Base-by-base conservation (phyloP, 2,888 invertebrate genomes). In the Baccha elongata region DNA sequence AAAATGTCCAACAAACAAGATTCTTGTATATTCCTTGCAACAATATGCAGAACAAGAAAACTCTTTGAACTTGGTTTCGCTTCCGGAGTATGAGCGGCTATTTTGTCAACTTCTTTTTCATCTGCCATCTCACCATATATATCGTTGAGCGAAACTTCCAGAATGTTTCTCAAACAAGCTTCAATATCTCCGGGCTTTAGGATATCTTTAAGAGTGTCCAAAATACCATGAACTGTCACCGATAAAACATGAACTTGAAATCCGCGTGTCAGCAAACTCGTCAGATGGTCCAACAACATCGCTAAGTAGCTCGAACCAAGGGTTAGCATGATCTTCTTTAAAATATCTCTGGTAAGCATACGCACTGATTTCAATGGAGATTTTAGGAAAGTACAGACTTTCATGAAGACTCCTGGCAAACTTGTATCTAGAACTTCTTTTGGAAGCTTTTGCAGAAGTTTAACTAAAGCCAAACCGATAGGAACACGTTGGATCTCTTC, bases 211-310 rank as follows among this genome's bases (percentile, higher is more conserved):
- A 98, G 89, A 23, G 94, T 93, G 71, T 94, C 93, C 60, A 99
- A 91, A 3, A 99, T 93, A 0, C 95, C 93, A 88, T 98, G 97
- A 17, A 97, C 93, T 0, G 98, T 98, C 79, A 94, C 97, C 2
- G 96, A 96, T 64, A 99, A 91, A 0, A 99, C 98, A 87, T 99
- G 99, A 1, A 97, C 94, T 92, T 98, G 98, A 89, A 96, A 99
- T 10, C 99, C 99, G 88, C 95, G 93, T 0, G 94, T 96, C 65
- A 99, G 91, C 17, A 97, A 91, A 3, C 95, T 91, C 35, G 94
- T 94, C 89, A 99, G 93, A 90, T 98, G 97, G 78, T 94, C 93
- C 10, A 99, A 90, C 19, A 99, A 91, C 86, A 94, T 92, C 6
- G 94, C 93, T 79, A 99, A 92, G 90, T 97, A 97, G 13, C 93